Conservation (phyloP, 2,888 invertebrate genomes). For the Palloptera scutellata region DNA sequence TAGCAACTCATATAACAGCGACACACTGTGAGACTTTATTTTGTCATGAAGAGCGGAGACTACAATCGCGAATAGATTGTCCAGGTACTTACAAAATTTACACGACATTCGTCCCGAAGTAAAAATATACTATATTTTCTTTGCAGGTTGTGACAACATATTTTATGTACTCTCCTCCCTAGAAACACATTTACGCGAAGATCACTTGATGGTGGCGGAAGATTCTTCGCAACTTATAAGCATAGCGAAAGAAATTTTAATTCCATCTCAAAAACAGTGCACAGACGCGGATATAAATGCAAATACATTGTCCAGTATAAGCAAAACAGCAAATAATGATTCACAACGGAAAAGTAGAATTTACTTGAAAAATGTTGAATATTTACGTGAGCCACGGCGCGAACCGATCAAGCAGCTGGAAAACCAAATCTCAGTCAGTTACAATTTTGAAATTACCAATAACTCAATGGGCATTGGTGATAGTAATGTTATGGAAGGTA, state of each 20-base stretch:
- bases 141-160: constrained; percentile 68
- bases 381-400: constrained; percentile 55
- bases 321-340: constrained; percentile 30
- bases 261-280: neutral
- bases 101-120: too few relatives aligned
- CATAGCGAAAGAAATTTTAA: neutral
- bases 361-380: constrained; percentile 62
- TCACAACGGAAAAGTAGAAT: constrained; percentile 55
- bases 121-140: neutral
- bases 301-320: neutral
- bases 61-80: constrained; percentile 67
- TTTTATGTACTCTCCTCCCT: constrained; percentile 73
- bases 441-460: constrained; percentile 30
- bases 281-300: neutral
- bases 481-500: constrained; percentile 14
- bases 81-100: constrained; percentile 63
- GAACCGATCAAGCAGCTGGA: constrained; percentile 41
- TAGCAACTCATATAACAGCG: constrained; percentile 42
- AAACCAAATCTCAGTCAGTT: constrained; percentile 35
- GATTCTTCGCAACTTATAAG: neutral
- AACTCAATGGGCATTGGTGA: constrained; percentile 37
- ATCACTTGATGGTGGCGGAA: constrained; percentile 69
- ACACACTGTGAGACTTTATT: neutral
- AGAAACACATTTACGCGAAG: constrained; percentile 72
- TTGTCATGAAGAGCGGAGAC: constrained; percentile 4